Conservation (phyloP, 1,140 invertebrate genomes). For the Homarus americanus region DNA sequence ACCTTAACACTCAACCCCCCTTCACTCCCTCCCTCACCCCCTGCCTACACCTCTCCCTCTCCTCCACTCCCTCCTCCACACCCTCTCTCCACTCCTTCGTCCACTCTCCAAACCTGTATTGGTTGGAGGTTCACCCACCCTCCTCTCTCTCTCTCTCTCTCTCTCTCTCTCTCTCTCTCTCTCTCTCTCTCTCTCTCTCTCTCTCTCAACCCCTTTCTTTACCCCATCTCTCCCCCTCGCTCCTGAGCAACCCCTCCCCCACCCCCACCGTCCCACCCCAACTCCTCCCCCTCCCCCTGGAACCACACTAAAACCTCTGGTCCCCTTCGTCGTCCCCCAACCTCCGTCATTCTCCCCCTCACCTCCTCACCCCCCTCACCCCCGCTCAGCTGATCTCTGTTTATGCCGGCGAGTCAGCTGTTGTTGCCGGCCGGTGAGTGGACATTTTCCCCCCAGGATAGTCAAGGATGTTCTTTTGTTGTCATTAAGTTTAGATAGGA, state of each 20-base stretch:
- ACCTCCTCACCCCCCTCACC: not conserved
- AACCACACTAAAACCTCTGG: too few species aligned
- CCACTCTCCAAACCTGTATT: too few species aligned
- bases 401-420: too few species aligned
- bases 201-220: too few species aligned
- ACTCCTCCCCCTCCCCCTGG: not conserved
- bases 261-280: not conserved
- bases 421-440: too few species aligned
- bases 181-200: not conserved
- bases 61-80: not conserved
- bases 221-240: not conserved
- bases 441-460: too few species aligned
- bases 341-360: not conserved
- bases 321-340: too few species aligned
- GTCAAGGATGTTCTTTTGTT: too few species aligned
- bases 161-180: slow-evolving; percentile 5
- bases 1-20: not conserved
- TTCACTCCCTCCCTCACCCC: not conserved
- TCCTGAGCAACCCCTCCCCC: too few species aligned
- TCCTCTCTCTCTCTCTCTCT: slow-evolving; percentile 9
- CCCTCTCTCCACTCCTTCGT: not conserved
- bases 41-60: not conserved
- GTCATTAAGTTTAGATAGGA: too few species aligned
- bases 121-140: not conserved
- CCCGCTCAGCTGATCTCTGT: not conserved